Evolutionary conservation across 2,888 invertebrate genomes (phyloP).

Genomic region (Sinelater perroti): DNA sequence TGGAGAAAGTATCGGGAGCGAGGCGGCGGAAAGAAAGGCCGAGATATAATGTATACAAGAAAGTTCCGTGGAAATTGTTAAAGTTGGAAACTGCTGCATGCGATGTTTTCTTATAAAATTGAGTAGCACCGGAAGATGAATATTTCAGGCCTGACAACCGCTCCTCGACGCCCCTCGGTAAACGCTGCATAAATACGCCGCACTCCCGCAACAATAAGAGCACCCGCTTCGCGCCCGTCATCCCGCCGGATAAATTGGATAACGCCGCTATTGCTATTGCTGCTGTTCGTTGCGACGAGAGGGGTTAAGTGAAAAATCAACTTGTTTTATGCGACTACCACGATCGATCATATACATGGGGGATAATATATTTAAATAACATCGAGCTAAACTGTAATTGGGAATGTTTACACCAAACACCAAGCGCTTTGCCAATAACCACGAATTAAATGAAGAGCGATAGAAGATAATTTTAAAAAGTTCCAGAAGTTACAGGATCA

Average conservation of each 20-base stretch:
- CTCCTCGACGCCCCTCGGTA: conserved; percentile 45
- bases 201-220: conserved; percentile 1
- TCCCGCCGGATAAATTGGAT: not conserved
- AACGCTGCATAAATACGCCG: conserved; percentile 47
- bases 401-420: no score
- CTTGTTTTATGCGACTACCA: no score
- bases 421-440: no score
- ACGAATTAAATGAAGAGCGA: no score
- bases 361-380: no score
- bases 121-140: conserved; percentile 53
- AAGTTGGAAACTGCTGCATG: conserved; percentile 55
- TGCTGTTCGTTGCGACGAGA: no score
- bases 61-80: conserved; percentile 53
- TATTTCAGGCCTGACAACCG: conserved; percentile 51
- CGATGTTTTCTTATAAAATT: conserved; percentile 54
- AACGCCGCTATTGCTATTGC: not conserved
- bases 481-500: no score
- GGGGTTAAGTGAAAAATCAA: no score
- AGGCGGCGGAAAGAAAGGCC: conserved; percentile 29
- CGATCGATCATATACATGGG: no score
- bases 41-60: conserved; percentile 47
- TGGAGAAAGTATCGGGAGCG: conserved; percentile 30
- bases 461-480: no score
- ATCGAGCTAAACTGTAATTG: no score
- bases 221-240: not conserved